A percentile compares a stretch with the other conserved stretches of the same genome.
Conservation (phyloP, 2,113 vertebrate species). For the Spea multiplicata region DNA sequence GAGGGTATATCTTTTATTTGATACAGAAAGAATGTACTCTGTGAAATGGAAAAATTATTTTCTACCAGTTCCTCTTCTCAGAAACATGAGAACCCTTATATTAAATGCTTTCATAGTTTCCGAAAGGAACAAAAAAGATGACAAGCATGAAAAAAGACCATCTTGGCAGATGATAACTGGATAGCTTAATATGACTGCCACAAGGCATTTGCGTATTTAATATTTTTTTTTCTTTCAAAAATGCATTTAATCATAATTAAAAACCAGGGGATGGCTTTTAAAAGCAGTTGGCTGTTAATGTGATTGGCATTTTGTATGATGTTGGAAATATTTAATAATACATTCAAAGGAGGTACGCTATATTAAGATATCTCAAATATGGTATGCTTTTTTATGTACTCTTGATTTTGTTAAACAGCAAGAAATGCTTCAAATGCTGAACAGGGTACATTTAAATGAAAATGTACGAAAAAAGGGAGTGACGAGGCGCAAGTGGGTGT, state of each 20-base stretch:
- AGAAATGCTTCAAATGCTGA: no score
- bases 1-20: no score
- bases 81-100: no score
- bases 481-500: no score
- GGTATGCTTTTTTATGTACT: constrained; percentile 15
- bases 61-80: no score
- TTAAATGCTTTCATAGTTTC: not conserved
- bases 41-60: no score
- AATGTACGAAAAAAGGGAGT: no score
- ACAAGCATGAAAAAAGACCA: constrained; percentile 33
- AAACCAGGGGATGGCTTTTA: constrained; percentile 59
- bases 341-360: constrained; percentile 51
- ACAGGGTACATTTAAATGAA: no score
- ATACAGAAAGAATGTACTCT: no score
- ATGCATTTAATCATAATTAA: constrained; percentile 70
- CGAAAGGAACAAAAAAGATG: constrained; percentile 14
- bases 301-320: constrained; percentile 66
- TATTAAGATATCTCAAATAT: constrained; percentile 61
- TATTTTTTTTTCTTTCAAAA: constrained; percentile 56
- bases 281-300: constrained; percentile 61
- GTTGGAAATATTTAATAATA: constrained; percentile 67
- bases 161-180: constrained; percentile 50
- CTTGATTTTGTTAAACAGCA: not conserved
- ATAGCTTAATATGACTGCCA: constrained; percentile 56
- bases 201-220: constrained; percentile 57